Base-by-base conservation (phyloP, 2,113 vertebrate species). In the Stigmatopora argus region DNA sequence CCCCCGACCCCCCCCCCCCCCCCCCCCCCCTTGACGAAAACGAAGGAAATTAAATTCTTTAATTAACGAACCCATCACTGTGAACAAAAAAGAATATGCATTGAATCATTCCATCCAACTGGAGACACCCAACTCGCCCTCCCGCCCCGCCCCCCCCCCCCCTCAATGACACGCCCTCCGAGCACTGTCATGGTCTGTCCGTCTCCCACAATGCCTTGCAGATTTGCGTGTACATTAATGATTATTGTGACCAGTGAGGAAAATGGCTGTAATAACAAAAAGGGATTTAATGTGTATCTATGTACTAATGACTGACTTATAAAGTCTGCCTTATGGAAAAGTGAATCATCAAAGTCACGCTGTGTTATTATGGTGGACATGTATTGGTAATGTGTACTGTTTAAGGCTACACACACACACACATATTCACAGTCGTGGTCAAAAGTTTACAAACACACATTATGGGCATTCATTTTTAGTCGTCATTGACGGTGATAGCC, bases 21-120 rank as follows among this genome's bases (percentile, higher is more conserved):
- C 52, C 35, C 64, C 76, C 63, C 49, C 62, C 67, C 66, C 44
- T 74, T 9, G 65, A 48, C 31, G 7, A 66, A 78, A 86, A 83
- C 87, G 80, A 89, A 80, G 79, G 77, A 83, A 84, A 85, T 76
- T 35, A 79, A 84, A 81, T 86, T 90, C 85, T 90, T 90, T 87
- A 90, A 91, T 89, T 89, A 90, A 56, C 79, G 82, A 92, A 91
- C 90, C 91, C 90, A 90, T 92, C 91, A 92, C 91, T 92, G 91
- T 92, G 90, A 92, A 90, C 88, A 85, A 89, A 89, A 31, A 87
- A 87, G 78, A 86, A 87, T 91, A 92, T 91, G 91, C 91, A 92
- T 92, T 90, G 91, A 92, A 88, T 83, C 89, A 90, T 89, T 71
- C 65, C 85, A 87, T 87, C 74, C 69, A 76, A 84, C 83, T 72